Evolutionary conservation across 2,797 vertebrate species (phyloP).

Genomic region (Aldrovandia affinis): DNA sequence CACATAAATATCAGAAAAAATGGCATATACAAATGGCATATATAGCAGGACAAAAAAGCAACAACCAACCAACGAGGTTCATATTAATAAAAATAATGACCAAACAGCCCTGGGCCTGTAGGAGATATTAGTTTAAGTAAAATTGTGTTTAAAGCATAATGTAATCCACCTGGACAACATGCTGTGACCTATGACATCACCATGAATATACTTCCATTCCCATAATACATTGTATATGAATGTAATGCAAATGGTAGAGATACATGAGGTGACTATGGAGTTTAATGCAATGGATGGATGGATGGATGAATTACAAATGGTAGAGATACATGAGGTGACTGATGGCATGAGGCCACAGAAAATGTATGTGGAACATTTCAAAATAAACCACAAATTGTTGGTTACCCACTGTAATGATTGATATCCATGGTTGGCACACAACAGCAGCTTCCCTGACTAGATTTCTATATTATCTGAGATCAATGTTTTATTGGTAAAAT

Average conservation of each 20-base stretch:
- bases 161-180: conserved; percentile 41
- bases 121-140: conserved; percentile 51
- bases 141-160: conserved; percentile 48
- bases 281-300: no score
- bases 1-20: not conserved
- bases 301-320: no score
- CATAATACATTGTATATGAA: not conserved
- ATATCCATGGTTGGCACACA: no score
- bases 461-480: not conserved
- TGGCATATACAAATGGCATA: not conserved
- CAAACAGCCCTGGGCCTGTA: conserved; percentile 54
- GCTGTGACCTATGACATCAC: conserved; percentile 31
- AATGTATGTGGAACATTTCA: not conserved
- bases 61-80: not conserved
- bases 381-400: not conserved
- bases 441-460: not conserved
- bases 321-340: not conserved
- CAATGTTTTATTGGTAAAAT: not conserved
- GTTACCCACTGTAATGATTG: not conserved
- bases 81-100: conserved; percentile 52
- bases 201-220: not conserved
- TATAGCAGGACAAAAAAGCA: not conserved
- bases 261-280: no score
- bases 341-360: not conserved
- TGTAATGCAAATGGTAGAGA: not conserved